Evolutionary conservation across 1,140 invertebrate species (phyloP).

Genomic region (Laupala kohalensis): DNA sequence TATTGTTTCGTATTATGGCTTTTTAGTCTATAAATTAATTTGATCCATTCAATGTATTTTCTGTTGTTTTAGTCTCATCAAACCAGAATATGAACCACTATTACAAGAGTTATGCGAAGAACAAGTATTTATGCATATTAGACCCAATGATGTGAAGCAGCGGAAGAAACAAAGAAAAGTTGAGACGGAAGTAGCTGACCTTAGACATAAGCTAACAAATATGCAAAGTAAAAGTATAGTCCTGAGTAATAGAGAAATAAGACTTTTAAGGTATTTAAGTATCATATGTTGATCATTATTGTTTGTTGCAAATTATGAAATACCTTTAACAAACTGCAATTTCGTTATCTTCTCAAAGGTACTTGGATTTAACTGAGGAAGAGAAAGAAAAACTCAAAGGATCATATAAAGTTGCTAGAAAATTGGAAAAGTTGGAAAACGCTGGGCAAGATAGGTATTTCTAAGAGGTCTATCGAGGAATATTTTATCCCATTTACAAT

Average conservation of each 20-base stretch:
- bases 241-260: conserved; percentile 80
- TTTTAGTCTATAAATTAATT: no score
- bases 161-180: conserved; percentile 79
- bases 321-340: no score
- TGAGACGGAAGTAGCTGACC: conserved; percentile 76
- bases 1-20: no score
- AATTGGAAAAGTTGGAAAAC: conserved; percentile 72
- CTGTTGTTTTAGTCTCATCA: conserved; percentile 43
- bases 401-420: conserved; percentile 83
- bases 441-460: conserved; percentile 44
- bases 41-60: no score
- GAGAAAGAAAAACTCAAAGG: conserved; percentile 85
- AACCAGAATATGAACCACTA: conserved; percentile 52
- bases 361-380: conserved; percentile 83
- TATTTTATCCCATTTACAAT: not conserved
- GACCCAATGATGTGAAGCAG: conserved; percentile 54
- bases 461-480: not conserved
- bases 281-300: not conserved
- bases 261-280: conserved; percentile 53
- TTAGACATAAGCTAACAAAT: conserved; percentile 66
- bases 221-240: conserved; percentile 63
- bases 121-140: conserved; percentile 72
- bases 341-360: conserved; percentile 33
- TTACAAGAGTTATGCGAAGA: conserved; percentile 77
- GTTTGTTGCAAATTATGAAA: conserved; percentile 2